These are phyloP conservation scores for Eupeodes corollae DNA, from an alignment of 1,140 invertebrate genomes.

Conservation along the genomic window DNA sequence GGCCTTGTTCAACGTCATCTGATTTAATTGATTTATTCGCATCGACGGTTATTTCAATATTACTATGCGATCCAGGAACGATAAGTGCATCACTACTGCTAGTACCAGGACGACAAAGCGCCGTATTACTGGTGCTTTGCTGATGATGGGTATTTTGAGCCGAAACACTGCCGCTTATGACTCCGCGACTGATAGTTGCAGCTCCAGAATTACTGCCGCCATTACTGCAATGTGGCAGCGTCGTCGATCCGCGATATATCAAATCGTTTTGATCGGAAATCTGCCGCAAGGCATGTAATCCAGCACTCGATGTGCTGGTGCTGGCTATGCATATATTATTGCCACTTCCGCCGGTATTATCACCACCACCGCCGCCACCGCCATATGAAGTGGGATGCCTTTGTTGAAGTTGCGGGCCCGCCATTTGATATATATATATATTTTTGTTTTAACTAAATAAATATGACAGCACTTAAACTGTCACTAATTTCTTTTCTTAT, in stretches of 20 bases:
- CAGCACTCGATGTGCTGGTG: constrained; percentile 28
- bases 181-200: constrained; percentile 2
- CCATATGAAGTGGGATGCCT: constrained; percentile 26
- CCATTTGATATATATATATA: constrained; percentile 17
- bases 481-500: no score
- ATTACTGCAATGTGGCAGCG: constrained; percentile 12
- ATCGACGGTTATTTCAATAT: constrained; percentile 33
- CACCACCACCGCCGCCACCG: constrained; percentile 7
- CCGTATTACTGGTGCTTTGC: no score
- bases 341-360: constrained; percentile 4
- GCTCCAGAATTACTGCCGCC: constrained; percentile 12
- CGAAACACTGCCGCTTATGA: no score
- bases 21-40: constrained; percentile 23
- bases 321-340: constrained; percentile 10
- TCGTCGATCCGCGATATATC: constrained; percentile 30
- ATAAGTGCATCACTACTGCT: constrained; percentile 29
- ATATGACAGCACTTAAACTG: no score
- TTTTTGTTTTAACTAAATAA: no score
- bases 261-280: constrained; percentile 32
- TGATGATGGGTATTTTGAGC: no score
- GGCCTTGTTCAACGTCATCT: constrained; percentile 29
- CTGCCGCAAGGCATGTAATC: constrained; percentile 29
- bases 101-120: constrained; percentile 14
- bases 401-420: constrained; percentile 29
- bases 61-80: constrained; percentile 3